Evolutionary conservation across 2,888 invertebrate genomes (phyloP), one percentile per base, ranked within the genome.

Genomic region (Trichopoda pennipes): DNA sequence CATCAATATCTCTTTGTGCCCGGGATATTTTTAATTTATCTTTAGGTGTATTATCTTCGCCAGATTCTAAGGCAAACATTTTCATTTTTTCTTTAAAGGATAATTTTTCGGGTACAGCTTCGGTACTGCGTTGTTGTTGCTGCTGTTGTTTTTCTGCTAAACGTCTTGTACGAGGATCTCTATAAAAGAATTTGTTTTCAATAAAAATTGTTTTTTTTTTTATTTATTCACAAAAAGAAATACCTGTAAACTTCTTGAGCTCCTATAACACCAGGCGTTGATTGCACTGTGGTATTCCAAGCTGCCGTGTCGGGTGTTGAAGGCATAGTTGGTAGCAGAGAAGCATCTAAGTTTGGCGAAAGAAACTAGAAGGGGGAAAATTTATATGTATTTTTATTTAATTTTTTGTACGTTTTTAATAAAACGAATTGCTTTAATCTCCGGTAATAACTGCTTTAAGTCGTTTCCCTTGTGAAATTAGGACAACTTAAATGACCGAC

Each of bases 21-120:
- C 97, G 94, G 49, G 98, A 99, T 91, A 97, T 97, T 93, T 98
- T 99, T 78, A 98, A 95, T 93, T 98, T 98, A 91, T 98, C 97
- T 92, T 96, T 96, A 85, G 98, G 98, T 82, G 98, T 97, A 88
- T 95, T 94, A 87, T 95, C 94, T 90, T 98, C 98, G 53, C 99
- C 99, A 16, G 98, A 96, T 92, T 99, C 98, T 92, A 96, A 94
- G 55, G 99, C 99, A 92, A 99, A 99, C 96, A 99, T 97, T 92
- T 98, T 98, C 98, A 99, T 99, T 92, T 99, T 99, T 91, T 99
- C 99, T 91, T 98, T 96, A 92, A 99, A 99, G 77, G 97, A 97
- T 82, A 99, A 93, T 88, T 98, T 97, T 90, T 99, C 98, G 2
- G 97, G 97, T 83, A 96, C 94, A 14, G 89, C 90, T 85, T 91